Evolutionary conservation across 2,797 vertebrate genomes (phyloP), one percentile per base, ranked within the genome.

Genomic region (Thunnus albacares): DNA sequence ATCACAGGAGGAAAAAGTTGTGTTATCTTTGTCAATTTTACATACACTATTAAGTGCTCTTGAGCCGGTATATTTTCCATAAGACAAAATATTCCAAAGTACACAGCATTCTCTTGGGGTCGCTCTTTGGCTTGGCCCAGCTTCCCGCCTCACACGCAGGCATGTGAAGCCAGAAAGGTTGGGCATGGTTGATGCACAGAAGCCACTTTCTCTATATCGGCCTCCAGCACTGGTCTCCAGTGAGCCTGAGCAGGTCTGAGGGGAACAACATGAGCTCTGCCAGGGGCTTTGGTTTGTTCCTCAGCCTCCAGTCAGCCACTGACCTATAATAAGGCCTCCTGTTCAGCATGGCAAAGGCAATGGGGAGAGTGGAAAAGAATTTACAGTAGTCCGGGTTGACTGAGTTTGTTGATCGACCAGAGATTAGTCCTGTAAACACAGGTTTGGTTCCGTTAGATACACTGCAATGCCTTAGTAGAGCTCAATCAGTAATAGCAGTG

Each of bases 91-190:
- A 79, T 85, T 87, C 90, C 67, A 90, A 90, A 86, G 84, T 86
- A 91, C 87, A 94, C 87, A 92, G 22, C 28, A 71, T 82, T 87
- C 88, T 89, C 83, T 87, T 84, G 82, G 67, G 85, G 85, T 79
- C 55, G n/a, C 87, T 84, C 89, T 94, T 94, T 94, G 91, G 89
- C 89, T 95, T 95, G 94, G 94, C 93, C 83, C 74, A 13, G 60
- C 63, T 56, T 22, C 85, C 79, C 77, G 75, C 88, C 84, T 93
- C 89, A 84, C 91, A 93, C 81, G 18, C 89, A 90, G 81, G 70
- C 81, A 85, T 89, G 83, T 86, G 86, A 79, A 88, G 89, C 85
- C 71, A 76, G 79, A 81, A 75, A 89, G 77, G 75, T 71, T 83
- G 86, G 87, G 76, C 74, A 82, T 43, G 63, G 80, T 75, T 51